Evolutionary conservation across 1,140 invertebrate genomes (phyloP).

Genomic region (Brachionus rotundiformis): DNA sequence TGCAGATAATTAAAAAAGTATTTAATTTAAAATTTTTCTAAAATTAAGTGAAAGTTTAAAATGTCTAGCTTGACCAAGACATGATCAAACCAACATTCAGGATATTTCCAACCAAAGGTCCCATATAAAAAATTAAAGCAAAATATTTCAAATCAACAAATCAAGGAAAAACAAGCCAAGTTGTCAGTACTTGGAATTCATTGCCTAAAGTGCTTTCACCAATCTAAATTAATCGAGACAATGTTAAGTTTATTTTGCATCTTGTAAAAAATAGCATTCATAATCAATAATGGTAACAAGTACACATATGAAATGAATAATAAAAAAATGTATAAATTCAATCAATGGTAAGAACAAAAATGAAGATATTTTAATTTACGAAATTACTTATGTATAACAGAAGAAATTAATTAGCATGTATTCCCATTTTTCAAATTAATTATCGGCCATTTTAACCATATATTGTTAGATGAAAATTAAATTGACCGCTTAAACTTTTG

Average conservation of each 20-base stretch:
- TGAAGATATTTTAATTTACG: constrained; percentile 4
- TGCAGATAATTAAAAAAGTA: too few relatives aligned
- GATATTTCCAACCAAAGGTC: too few relatives aligned
- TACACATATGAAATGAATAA: neutral
- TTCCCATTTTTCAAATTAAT: neutral
- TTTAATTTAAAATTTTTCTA: too few relatives aligned
- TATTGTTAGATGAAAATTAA: constrained; percentile 8
- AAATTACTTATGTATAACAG: neutral
- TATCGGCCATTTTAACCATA: neutral
- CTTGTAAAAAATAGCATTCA: neutral
- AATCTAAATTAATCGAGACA: neutral
- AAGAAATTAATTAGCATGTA: neutral
- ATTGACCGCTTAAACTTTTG: constrained; percentile 29
- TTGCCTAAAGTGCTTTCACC: too few relatives aligned
- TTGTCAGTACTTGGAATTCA: too few relatives aligned
- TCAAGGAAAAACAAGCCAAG: too few relatives aligned
- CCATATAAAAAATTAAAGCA: too few relatives aligned
- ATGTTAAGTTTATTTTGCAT: neutral
- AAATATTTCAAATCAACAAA: too few relatives aligned
- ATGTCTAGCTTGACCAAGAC: too few relatives aligned
- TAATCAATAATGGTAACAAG: neutral
- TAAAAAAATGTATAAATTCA: constrained; percentile 3
- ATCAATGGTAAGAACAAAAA: constrained; percentile 9
- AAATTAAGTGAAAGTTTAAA: too few relatives aligned
- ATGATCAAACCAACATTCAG: too few relatives aligned